Percentiles rank a stretch among this genome's conserved stretches.
Evolutionary conservation across 64 coral and sea anemone species (phyloP).

Genomic region (Exaiptasia diaphana): DNA sequence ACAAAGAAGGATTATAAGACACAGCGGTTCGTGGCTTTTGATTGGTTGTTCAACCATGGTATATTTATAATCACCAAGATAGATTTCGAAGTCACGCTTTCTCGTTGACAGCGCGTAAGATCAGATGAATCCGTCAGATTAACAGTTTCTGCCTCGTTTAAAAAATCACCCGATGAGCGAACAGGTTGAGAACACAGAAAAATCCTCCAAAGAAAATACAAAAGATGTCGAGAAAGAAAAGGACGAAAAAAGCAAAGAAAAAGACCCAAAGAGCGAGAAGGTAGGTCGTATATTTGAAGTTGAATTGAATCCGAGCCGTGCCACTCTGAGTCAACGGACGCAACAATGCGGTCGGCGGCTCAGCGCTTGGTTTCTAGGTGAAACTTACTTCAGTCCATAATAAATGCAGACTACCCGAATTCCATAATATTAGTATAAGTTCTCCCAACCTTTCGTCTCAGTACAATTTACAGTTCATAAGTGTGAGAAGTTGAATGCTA

Average conservation of each 20-base stretch:
- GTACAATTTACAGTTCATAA: no score
- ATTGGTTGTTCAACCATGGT: background rate
- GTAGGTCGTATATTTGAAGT: no score
- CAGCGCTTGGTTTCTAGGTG: no score
- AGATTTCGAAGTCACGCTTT: background rate
- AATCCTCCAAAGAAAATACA: background rate
- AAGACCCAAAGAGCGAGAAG: background rate
- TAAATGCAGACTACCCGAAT: no score
- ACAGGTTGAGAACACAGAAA: background rate
- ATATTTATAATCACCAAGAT: background rate
- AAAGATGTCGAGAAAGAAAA: constrained; percentile 10
- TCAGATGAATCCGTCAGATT: background rate
- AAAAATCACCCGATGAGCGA: background rate
- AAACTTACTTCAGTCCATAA: no score
- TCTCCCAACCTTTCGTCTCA: no score
- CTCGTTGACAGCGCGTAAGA: background rate
- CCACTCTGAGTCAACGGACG: no score
- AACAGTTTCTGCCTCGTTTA: background rate
- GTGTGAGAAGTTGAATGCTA: no score
- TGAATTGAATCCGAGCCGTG: background rate
- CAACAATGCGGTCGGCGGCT: background rate
- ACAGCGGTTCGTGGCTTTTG: background rate
- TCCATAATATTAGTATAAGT: no score
- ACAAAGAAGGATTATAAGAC: background rate
- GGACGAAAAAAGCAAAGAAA: background rate